These are phyloP conservation scores for Styela plicata DNA, from an alignment of 23 tunicate genomes.

Conservation along the genomic window DNA sequence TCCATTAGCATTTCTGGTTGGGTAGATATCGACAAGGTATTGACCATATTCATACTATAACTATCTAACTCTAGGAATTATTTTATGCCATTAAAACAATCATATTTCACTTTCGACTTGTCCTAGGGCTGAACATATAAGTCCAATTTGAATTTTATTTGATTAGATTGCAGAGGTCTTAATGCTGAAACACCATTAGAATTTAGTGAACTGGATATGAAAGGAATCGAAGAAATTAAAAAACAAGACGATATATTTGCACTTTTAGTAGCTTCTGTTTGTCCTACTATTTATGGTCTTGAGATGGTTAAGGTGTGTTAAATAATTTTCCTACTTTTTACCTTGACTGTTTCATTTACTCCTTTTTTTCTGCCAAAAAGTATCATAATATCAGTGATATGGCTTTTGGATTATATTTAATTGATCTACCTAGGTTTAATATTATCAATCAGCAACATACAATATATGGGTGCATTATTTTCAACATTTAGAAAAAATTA, in stretches of 20 bases:
- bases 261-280: conserved; percentile 61
- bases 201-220: conserved; percentile 55
- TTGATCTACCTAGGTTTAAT: too few relatives aligned
- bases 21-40: too few relatives aligned
- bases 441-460: too few relatives aligned
- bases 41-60: too few relatives aligned
- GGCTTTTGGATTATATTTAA: too few relatives aligned
- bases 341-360: too few relatives aligned
- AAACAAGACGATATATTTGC: conserved; percentile 77
- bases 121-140: not conserved
- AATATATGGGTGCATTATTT: too few relatives aligned
- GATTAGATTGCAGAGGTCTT: conserved; percentile 63
- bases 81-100: not conserved
- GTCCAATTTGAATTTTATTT: not conserved
- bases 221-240: conserved; percentile 66
- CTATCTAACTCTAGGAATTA: not conserved
- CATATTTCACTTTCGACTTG: not conserved
- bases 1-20: too few relatives aligned
- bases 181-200: conserved; percentile 59
- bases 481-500: too few relatives aligned
- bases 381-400: too few relatives aligned
- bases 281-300: conserved; percentile 91
- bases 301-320: conserved; percentile 88
- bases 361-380: too few relatives aligned
- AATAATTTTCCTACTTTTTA: too few relatives aligned